A percentile compares a stretch with the other conserved stretches of the same genome.
Evolutionary conservation across 2,888 invertebrate species (phyloP).

Genomic region (Eupithecia pulchellata): DNA sequence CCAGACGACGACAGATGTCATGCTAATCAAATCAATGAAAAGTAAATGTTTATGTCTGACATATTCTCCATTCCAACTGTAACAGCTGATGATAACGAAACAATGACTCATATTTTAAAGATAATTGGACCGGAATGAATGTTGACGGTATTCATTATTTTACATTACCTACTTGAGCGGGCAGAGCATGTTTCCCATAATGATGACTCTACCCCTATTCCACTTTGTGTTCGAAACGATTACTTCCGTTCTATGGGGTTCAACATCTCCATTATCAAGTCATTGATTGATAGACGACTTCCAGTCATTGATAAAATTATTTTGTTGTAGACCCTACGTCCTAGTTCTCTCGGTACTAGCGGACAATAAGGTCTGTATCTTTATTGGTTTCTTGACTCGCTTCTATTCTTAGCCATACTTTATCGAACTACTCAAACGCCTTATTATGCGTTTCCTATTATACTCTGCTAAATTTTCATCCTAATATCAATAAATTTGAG

Average conservation of each 20-base stretch:
- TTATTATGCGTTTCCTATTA: conserved; percentile 17
- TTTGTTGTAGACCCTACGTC: conserved; percentile 58
- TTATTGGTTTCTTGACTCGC: conserved; percentile 57
- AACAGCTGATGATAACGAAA: not conserved
- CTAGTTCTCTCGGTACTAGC: conserved; percentile 24
- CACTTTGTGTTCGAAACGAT: conserved; percentile 53
- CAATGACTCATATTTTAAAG: not conserved
- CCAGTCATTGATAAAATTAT: conserved; percentile 61
- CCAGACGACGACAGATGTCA: conserved; percentile 21
- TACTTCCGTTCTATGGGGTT: conserved; percentile 72
- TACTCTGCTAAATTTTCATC: conserved; percentile 19
- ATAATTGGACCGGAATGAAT: not conserved
- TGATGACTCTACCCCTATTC: conserved; percentile 37
- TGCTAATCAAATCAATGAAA: conserved; percentile 22
- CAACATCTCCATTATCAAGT: conserved; percentile 75
- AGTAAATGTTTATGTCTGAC: conserved; percentile 17
- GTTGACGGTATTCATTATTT: not conserved
- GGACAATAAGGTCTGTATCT: conserved; percentile 40
- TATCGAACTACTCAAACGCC: conserved; percentile 24
- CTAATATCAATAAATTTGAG: conserved; percentile 38
- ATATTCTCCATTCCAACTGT: conserved; percentile 5
- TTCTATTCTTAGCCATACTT: conserved; percentile 51
- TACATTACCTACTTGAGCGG: not conserved
- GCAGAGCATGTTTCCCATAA: conserved; percentile 35
- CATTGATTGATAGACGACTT: conserved; percentile 79